These are phyloP conservation scores for Hipparchia semele DNA, from an alignment of 2,888 invertebrate species.

Conservation along the genomic window DNA sequence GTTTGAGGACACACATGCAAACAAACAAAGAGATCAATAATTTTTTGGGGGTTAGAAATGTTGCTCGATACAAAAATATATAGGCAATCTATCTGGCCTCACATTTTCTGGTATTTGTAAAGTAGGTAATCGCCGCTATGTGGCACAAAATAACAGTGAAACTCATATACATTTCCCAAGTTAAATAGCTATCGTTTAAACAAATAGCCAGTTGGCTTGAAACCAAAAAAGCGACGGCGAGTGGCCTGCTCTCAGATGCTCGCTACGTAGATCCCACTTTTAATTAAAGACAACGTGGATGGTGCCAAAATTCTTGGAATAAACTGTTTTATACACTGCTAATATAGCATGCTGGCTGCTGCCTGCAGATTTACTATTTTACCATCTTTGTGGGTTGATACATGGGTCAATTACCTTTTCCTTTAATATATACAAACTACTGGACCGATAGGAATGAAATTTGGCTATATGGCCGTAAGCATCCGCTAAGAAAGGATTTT, in stretches of 20 bases:
- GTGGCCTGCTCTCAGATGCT: conserved; percentile 39
- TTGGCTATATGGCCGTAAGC: too few species aligned
- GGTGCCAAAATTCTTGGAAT: conserved; percentile 50
- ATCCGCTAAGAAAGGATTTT: too few species aligned
- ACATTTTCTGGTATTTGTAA: conserved; percentile 10
- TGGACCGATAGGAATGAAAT: too few species aligned
- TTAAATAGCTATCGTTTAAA: conserved; percentile 58
- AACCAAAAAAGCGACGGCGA: conserved; percentile 64
- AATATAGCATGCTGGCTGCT: conserved; percentile 8
- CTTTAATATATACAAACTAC: too few species aligned
- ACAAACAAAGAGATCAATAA: too few species aligned
- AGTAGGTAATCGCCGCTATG: conserved; percentile 13
- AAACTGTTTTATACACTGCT: conserved; percentile 24
- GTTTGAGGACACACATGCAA: too few species aligned
- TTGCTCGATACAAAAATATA: too few species aligned
- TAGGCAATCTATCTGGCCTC: neutral
- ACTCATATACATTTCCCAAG: conserved; percentile 28
- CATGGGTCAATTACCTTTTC: too few species aligned
- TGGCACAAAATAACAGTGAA: conserved; percentile 24
- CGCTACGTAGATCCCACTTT: conserved; percentile 68
- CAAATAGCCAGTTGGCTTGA: conserved; percentile 68
- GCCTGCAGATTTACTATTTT: too few species aligned
- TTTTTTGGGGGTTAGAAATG: too few species aligned
- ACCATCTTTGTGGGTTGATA: too few species aligned
- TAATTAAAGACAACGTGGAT: conserved; percentile 64